Conservation (phyloP, 2,888 invertebrate genomes). For the Scelioninae gen. 1 region DNA sequence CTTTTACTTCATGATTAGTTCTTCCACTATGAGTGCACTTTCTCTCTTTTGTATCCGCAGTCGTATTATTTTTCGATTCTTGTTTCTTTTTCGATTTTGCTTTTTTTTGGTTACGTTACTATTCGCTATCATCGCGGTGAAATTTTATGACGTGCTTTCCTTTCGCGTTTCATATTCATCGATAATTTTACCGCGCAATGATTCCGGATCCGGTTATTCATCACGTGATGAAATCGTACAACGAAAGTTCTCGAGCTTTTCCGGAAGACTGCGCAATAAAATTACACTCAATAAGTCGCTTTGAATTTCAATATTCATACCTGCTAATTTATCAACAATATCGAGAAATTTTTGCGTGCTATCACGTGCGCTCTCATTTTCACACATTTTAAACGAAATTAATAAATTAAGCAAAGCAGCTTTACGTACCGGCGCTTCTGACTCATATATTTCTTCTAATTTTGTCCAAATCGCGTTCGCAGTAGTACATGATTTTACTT, state of each 20-base stretch:
- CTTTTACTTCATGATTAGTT: too few relatives aligned
- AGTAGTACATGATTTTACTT: constrained; percentile 21
- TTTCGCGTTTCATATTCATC: constrained; percentile 20
- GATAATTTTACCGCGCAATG: not conserved
- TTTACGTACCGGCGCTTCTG: constrained; percentile 12
- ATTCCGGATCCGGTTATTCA: constrained; percentile 12
- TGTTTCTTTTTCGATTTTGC: too few relatives aligned
- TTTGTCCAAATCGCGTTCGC: constrained; percentile 19
- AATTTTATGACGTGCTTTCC: too few relatives aligned
- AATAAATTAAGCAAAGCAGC: constrained; percentile 12
- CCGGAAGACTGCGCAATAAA: constrained; percentile 28
- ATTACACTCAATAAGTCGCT: constrained; percentile 13
- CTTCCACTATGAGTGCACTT: too few relatives aligned
- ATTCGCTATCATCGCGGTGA: constrained; percentile 17
- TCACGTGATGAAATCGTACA: constrained; percentile 24
- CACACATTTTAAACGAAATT: constrained; percentile 11
- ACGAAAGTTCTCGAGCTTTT: constrained; percentile 23
- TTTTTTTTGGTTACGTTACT: too few relatives aligned
- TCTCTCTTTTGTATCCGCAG: too few relatives aligned
- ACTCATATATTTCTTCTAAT: constrained; percentile 17
- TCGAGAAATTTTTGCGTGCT: constrained; percentile 10
- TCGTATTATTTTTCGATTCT: too few relatives aligned
- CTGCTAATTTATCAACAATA: constrained; percentile 11
- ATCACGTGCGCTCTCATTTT: constrained; percentile 14
- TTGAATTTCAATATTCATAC: constrained; percentile 18